Evolutionary conservation across 2,797 vertebrate genomes (phyloP).

Genomic region (Rhinophrynus dorsalis): DNA sequence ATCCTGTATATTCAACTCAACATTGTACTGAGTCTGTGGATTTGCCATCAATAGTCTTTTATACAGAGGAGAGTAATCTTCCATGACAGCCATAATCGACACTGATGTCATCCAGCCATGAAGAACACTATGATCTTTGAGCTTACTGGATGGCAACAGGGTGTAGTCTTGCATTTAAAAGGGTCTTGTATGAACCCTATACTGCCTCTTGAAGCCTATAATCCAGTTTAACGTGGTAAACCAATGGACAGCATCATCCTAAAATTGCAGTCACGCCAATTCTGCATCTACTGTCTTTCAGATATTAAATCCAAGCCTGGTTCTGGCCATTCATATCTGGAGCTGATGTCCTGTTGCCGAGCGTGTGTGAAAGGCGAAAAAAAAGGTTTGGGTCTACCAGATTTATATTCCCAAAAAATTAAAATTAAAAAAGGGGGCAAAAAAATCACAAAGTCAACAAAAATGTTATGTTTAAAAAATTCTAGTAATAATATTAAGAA

Average conservation of each 20-base stretch:
- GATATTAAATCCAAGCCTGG: constrained; percentile 8
- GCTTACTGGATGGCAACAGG: no score
- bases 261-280: not conserved
- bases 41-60: no score
- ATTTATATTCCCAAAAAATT: constrained; percentile 29
- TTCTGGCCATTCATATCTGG: not conserved
- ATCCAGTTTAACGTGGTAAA: constrained; percentile 13
- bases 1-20: no score
- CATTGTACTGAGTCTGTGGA: no score
- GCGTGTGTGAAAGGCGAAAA: constrained; percentile 45
- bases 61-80: no score
- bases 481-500: constrained; percentile 13
- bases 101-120: no score
- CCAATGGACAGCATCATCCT: not conserved
- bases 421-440: constrained; percentile 32
- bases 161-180: no score
- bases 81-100: no score
- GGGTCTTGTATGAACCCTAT: no score
- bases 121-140: no score
- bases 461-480: constrained; percentile 20
- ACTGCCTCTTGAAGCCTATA: not conserved
- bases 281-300: not conserved
- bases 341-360: constrained; percentile 30
- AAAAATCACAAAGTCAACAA: constrained; percentile 33
- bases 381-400: constrained; percentile 37